Evolutionary conservation across 2,797 vertebrate species (phyloP), one percentile per base, ranked within the genome.

Genomic region (Columba guinea): DNA sequence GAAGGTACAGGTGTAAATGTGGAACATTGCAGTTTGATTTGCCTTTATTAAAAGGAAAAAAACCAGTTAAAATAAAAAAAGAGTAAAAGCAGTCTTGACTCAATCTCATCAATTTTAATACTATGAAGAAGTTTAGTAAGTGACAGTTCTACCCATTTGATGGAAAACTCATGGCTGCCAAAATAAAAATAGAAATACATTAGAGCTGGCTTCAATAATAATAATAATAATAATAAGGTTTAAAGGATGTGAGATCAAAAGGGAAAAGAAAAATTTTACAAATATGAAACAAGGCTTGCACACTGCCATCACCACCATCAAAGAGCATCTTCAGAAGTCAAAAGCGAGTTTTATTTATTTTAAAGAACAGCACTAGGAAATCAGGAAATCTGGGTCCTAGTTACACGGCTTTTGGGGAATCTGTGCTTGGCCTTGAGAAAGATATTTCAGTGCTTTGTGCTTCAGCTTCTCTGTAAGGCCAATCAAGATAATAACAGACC

Each of bases 21-120:
- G 95, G 93, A 97, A 93, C 70, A 52, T 74, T 93, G 83, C 64
- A 26, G 92, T 95, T 85, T 97, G 89, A 96, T 96, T 95, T 94
- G 83, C 93, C 82, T 92, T 97, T 94, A 97, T 94, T 97, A 97
- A 96, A 97, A 94, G 86, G 74, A 88, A 90, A 92, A 95, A 96
- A 96, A 64, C 48, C 30, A 4, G 20, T 55, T 10, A 13, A 53
- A 56, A 77, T 46, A 46, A 60, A 76, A 76, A 64, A 73, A 28
- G 26, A 81, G 10, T 77, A 90, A 92, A 95, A 84, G 77, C 32
- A 84, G 44, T 52, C 30, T 89, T 63, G 79, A 89, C 39, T 92
- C 52, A 82, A 56, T 93, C 89, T 95, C 85, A 96, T 97, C 24
- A 88, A 96, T 97, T 97, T 94, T 95, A 92, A 95, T 94, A 81